A percentile compares a stretch with the other conserved stretches of the same genome.
Conservation (phyloP, 2,888 invertebrate species). For the Chloromyia formosa region DNA sequence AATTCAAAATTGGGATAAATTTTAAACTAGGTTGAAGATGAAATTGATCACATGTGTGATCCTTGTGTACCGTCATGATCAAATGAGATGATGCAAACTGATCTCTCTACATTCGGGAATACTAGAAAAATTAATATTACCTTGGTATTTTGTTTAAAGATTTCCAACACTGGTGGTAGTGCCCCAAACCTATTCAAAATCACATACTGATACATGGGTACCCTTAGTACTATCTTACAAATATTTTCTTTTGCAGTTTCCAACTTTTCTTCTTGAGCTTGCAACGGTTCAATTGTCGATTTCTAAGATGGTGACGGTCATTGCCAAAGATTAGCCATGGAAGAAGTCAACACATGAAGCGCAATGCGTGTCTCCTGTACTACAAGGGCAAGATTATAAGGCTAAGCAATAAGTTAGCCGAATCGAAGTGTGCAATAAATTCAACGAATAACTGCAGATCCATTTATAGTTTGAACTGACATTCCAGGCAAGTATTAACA, state of each 20-base stretch:
- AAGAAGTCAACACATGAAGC: conserved; percentile 17
- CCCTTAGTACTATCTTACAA: too few species aligned
- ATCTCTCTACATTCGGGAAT: background rate
- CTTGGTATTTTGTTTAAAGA: too few species aligned
- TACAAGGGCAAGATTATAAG: background rate
- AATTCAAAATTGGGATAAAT: too few species aligned
- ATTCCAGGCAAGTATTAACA: conserved; percentile 13
- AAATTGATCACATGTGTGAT: too few species aligned
- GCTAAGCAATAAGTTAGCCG: conserved; percentile 18
- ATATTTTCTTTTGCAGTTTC: background rate
- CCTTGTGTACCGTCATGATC: too few species aligned
- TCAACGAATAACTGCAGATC: conserved; percentile 38
- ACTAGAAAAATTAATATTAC: too few species aligned
- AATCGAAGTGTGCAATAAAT: conserved; percentile 38
- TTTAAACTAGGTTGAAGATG: too few species aligned
- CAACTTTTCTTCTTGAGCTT: background rate
- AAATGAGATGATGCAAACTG: too few species aligned
- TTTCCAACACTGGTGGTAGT: too few species aligned
- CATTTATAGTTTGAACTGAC: conserved; percentile 39
- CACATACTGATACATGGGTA: too few species aligned
- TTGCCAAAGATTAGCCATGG: conserved; percentile 36
- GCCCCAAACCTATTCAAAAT: too few species aligned
- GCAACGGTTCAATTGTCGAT: conserved; percentile 1
- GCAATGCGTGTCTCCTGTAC: conserved; percentile 19
- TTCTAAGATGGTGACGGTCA: conserved; percentile 36